Conservation (phyloP, 37 sponge, comb jelly and placozoan genomes). For the Dysidea cf. avara region DNA sequence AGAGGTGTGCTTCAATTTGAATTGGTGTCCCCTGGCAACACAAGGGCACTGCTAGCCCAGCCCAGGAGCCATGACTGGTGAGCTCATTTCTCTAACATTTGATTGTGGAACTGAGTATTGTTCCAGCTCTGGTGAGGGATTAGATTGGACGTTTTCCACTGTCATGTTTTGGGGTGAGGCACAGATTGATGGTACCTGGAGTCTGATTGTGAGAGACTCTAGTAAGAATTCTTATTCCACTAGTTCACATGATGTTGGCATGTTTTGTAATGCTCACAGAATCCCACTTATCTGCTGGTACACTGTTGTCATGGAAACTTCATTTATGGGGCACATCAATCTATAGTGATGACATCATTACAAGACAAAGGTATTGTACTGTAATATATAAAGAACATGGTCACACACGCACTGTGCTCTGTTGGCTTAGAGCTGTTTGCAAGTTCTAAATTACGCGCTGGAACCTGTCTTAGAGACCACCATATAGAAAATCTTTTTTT, state of each 20-base stretch:
- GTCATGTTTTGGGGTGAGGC: slow-evolving; percentile 31
- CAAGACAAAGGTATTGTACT: slow-evolving; percentile 15
- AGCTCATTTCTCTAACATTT: background rate
- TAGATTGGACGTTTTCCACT: slow-evolving; percentile 37
- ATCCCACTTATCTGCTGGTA: slow-evolving; percentile 1
- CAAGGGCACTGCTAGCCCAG: slow-evolving; percentile 42
- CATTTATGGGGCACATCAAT: slow-evolving; percentile 35
- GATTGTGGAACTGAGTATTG: background rate
- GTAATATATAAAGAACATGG: too few relatives aligned
- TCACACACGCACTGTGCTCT: too few relatives aligned
- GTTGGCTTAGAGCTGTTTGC: too few relatives aligned
- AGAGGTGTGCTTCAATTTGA: slow-evolving; percentile 53
- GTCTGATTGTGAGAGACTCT: background rate
- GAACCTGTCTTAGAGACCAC: too few relatives aligned
- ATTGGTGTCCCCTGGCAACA: slow-evolving; percentile 45
- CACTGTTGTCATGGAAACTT: slow-evolving; percentile 26
- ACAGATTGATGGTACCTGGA: background rate
- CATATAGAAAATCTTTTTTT: too few relatives aligned
- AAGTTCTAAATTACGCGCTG: too few relatives aligned
- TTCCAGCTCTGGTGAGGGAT: slow-evolving; percentile 12
- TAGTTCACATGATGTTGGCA: background rate
- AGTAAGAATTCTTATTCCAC: background rate
- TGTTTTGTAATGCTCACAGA: background rate
- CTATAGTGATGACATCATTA: slow-evolving; percentile 16
- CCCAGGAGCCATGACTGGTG: slow-evolving; percentile 48